A percentile compares a stretch with the other conserved stretches of the same genome.
These are phyloP conservation scores for Sinonovacula constricta DNA, from an alignment of 1,140 invertebrate genomes.

Conservation along the genomic window DNA sequence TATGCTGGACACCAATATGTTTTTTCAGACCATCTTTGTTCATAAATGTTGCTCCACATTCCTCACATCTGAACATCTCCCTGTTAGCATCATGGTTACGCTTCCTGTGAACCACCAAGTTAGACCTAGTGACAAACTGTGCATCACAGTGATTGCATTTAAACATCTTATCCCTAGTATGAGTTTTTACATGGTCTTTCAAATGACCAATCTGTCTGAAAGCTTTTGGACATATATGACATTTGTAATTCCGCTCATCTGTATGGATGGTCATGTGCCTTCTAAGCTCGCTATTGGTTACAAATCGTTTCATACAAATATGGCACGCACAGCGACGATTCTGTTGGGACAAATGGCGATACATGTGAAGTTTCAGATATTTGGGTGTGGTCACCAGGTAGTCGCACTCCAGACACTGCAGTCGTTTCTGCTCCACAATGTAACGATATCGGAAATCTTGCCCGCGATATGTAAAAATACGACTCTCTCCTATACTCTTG, in stretches of 20 bases:
- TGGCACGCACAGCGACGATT: constrained; percentile 41
- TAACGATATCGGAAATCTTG: constrained; percentile 13
- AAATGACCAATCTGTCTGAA: constrained; percentile 53
- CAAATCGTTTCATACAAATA: constrained; percentile 59
- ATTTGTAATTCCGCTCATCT: constrained; percentile 62
- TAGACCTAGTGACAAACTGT: constrained; percentile 23
- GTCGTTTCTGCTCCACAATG: constrained; percentile 9
- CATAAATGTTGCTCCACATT: constrained; percentile 20
- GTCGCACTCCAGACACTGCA: constrained; percentile 26
- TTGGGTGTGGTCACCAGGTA: constrained; percentile 6
- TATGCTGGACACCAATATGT: constrained; percentile 22
- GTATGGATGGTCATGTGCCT: constrained; percentile 59
- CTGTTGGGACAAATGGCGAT: constrained; percentile 13
- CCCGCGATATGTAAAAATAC: constrained; percentile 1
- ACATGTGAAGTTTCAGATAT: constrained; percentile 35
- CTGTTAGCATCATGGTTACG: constrained; percentile 5
- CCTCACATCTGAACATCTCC: not conserved
- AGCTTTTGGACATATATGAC: constrained; percentile 53
- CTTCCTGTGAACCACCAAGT: constrained; percentile 16
- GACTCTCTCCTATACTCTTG: not conserved
- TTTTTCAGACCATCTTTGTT: not conserved
- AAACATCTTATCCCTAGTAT: constrained; percentile 60
- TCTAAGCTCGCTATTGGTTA: constrained; percentile 50
- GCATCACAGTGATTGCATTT: constrained; percentile 51
- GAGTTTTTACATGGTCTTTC: constrained; percentile 49